phyloP scores from a whole-genome alignment of 2,797 vertebrate species.

The Neosilurus hyrtlii region DNA sequence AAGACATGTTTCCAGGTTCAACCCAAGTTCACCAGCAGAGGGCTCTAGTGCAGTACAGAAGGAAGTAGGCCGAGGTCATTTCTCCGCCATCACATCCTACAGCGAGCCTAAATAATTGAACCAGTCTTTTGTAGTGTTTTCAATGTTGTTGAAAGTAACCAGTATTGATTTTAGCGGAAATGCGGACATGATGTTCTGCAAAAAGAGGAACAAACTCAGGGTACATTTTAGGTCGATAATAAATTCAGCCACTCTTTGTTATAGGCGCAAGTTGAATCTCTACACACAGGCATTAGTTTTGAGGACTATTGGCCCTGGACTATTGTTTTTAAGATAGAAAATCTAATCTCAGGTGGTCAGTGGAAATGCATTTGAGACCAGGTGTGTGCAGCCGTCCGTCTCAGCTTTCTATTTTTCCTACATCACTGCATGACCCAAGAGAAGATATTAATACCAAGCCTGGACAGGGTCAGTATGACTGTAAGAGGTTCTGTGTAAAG shows the following conservation, averaged over 20 bases:
- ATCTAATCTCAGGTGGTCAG: too few species aligned
- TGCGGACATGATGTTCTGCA: not conserved
- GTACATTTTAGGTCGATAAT: not conserved
- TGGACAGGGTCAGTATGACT: not conserved
- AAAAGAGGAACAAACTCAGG: not conserved
- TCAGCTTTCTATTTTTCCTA: not conserved
- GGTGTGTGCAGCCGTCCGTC: not conserved
- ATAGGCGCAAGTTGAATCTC: not conserved
- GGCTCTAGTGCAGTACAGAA: conserved; percentile 25
- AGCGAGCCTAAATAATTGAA: conserved; percentile 15
- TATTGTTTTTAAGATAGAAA: not conserved
- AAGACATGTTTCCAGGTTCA: conserved; percentile 39
- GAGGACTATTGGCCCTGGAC: not conserved
- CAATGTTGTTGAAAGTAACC: not conserved
- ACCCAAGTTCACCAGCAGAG: conserved; percentile 46
- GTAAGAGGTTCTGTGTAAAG: not conserved
- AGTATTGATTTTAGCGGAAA: not conserved
- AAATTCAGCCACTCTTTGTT: not conserved
- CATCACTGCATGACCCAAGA: not conserved
- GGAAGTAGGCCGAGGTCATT: not conserved
- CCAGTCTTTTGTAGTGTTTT: not conserved
- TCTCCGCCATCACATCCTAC: not conserved
- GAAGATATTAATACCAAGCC: not conserved
- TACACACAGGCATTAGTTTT: not conserved
- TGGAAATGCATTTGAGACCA: not conserved